Conservation (phyloP, 2,113 vertebrate species). For the Calidris pygmaea region DNA sequence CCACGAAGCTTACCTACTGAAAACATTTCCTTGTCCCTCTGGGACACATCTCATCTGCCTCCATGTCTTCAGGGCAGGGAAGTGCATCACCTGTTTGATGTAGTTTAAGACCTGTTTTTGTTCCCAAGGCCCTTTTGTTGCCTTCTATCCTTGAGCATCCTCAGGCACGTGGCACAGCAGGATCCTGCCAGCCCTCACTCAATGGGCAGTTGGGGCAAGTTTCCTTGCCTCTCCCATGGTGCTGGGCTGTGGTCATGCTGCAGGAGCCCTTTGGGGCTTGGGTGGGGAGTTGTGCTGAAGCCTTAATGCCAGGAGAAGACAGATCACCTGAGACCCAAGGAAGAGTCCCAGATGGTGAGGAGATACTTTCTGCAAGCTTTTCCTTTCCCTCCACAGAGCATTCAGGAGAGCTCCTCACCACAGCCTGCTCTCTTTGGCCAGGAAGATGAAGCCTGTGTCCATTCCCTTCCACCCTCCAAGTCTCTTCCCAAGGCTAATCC, state of each 20-base stretch:
- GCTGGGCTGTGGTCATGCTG: neutral
- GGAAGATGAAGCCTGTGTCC: neutral
- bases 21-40: neutral
- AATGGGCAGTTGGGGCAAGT: neutral
- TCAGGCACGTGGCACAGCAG: no score
- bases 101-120: neutral
- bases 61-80: neutral
- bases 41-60: neutral
- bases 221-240: neutral
- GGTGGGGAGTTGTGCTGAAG: neutral
- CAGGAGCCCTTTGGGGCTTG: neutral
- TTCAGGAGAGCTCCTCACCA: neutral
- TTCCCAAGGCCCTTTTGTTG: no score
- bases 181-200: neutral
- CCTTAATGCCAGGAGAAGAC: neutral
- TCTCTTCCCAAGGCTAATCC: neutral
- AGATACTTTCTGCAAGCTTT: neutral
- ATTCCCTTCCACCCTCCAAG: neutral
- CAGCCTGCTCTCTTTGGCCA: neutral
- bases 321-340: rapidly evolving
- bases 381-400: neutral
- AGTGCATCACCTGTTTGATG: neutral
- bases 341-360: rapidly evolving
- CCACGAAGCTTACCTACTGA: neutral
- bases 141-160: no score